These are phyloP conservation scores for Eulemur macaco DNA, from an alignment of 2,113 vertebrate genomes.

Conservation along the genomic window DNA sequence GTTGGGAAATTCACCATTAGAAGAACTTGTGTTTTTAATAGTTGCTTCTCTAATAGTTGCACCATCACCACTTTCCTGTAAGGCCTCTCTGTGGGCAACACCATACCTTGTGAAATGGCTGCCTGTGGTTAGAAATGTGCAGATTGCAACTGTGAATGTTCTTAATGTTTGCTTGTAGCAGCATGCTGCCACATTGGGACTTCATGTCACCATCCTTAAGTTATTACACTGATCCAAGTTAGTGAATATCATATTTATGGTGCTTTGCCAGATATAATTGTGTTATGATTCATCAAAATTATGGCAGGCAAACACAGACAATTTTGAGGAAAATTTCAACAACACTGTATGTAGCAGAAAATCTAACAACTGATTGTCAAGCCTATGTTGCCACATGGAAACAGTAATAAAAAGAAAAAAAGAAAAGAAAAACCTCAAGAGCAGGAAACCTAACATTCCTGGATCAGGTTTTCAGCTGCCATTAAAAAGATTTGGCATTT, in stretches of 20 bases:
- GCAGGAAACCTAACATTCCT: background rate
- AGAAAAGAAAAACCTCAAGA: background rate
- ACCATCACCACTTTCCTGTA: background rate
- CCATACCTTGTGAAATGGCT: background rate
- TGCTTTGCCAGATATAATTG: background rate
- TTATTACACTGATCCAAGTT: background rate
- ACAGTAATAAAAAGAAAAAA: background rate
- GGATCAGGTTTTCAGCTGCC: background rate
- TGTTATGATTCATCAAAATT: background rate
- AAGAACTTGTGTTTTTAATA: background rate
- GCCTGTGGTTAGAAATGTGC: background rate
- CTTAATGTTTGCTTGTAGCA: background rate
- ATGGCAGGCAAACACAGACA: background rate
- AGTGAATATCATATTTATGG: background rate
- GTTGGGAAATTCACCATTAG: background rate
- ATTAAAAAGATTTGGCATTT: slow-evolving; percentile 1
- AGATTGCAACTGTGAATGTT: background rate
- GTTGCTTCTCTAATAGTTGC: background rate
- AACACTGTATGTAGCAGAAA: background rate
- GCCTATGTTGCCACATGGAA: background rate
- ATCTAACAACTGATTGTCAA: background rate
- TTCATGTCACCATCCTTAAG: background rate
- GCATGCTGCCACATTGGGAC: background rate
- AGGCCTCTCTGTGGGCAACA: background rate
- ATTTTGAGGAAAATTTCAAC: background rate